phyloP scores from a whole-genome alignment of 2,888 invertebrate species.

The Macrostomum cliftonense region DNA sequence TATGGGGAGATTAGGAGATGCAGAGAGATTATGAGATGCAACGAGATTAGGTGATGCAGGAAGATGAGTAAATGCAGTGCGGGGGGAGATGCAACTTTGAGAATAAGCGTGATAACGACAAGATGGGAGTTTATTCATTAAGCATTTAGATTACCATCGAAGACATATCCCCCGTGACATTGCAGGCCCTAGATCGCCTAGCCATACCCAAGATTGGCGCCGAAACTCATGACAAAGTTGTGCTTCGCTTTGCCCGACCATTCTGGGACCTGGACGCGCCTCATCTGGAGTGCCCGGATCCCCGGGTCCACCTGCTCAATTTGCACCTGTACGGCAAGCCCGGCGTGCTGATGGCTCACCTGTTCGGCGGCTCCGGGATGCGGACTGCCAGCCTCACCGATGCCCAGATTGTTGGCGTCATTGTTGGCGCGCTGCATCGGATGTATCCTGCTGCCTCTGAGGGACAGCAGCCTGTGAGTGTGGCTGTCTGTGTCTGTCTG shows the following conservation, averaged over 20 bases:
- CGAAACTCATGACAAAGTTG: conserved; percentile 10
- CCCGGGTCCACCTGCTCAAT: conserved; percentile 11
- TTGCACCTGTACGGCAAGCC: conserved; percentile 7
- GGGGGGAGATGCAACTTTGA: too few relatives aligned
- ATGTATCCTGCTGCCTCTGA: conserved; percentile 3
- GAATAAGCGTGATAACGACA: too few relatives aligned
- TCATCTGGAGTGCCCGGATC: conserved; percentile 10
- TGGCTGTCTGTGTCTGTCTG: too few relatives aligned
- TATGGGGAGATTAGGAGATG: too few relatives aligned
- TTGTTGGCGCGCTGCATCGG: conserved; percentile 3
- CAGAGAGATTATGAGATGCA: too few relatives aligned
- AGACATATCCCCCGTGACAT: too few relatives aligned
- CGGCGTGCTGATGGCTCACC: conserved; percentile 8
- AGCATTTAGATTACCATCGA: too few relatives aligned
- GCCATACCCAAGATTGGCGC: conserved; percentile 9
- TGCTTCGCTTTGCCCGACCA: conserved; percentile 1
- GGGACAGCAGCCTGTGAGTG: too few relatives aligned
- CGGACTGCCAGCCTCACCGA: conserved; percentile 5
- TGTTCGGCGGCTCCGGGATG: conserved; percentile 9
- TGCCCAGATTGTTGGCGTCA: conserved; percentile 6
- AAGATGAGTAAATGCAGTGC: too few relatives aligned
- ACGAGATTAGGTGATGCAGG: too few relatives aligned
- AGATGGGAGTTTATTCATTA: too few relatives aligned
- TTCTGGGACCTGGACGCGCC: conserved; percentile 9
- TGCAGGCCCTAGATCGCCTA: conserved; percentile 4